phyloP scores from a whole-genome alignment of 2,113 vertebrate genomes.

The Nanorana parkeri region DNA sequence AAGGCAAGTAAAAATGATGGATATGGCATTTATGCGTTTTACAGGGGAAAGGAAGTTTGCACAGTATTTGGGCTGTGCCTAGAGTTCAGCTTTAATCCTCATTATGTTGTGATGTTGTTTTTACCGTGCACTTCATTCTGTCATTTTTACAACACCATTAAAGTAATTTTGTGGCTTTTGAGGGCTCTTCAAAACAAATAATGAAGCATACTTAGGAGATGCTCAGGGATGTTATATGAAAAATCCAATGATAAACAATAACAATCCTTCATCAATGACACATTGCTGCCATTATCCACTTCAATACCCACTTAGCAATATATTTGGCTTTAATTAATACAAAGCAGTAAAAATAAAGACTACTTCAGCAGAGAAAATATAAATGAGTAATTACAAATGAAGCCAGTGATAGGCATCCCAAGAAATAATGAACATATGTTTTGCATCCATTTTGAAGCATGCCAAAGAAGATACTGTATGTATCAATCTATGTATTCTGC shows the following conservation, averaged over 20 bases:
- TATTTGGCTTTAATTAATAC: background rate
- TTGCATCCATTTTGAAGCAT: background rate
- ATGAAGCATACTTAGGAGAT: background rate
- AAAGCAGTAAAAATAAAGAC: background rate
- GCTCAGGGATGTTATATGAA: background rate
- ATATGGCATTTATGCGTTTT: too few species aligned
- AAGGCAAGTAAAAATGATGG: too few species aligned
- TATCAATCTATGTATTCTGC: too few species aligned
- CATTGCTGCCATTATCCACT: background rate
- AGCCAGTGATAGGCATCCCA: background rate
- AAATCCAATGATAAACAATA: background rate
- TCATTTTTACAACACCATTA: background rate
- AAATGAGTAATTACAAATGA: background rate
- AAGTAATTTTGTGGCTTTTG: background rate
- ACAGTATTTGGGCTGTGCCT: too few species aligned
- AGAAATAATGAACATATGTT: slow-evolving; percentile 1
- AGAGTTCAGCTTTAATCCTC: too few species aligned
- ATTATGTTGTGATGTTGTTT: too few species aligned
- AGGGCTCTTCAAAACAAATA: slow-evolving; percentile 2
- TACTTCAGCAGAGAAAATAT: background rate
- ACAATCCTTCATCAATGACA: slow-evolving; percentile 19
- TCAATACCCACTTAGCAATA: background rate
- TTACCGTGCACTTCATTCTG: background rate
- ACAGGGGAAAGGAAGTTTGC: too few species aligned
- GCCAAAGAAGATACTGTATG: too few species aligned